phyloP scores from a whole-genome alignment of 2,888 invertebrate species.

The Protodeltote pygarga region DNA sequence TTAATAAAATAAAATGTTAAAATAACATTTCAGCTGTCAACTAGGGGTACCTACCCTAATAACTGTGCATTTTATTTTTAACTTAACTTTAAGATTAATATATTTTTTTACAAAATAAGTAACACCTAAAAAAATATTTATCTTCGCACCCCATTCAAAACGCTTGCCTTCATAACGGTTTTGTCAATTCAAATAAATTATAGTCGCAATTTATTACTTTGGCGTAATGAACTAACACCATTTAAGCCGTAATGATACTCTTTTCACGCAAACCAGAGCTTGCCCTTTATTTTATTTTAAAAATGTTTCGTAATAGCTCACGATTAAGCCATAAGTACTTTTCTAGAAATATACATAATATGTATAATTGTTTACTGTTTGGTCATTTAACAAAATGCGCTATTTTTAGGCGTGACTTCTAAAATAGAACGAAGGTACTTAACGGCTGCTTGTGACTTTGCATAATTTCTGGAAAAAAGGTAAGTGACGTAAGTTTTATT shows the following conservation, averaged over 20 bases:
- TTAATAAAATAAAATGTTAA: too few species aligned
- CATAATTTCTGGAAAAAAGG: too few species aligned
- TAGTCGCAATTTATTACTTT: constrained; percentile 51
- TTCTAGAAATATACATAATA: constrained; percentile 17
- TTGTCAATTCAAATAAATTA: constrained; percentile 39
- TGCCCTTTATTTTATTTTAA: constrained; percentile 56
- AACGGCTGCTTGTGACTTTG: too few species aligned
- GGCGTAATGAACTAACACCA: constrained; percentile 55
- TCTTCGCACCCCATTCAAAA: background rate
- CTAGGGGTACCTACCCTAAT: too few species aligned
- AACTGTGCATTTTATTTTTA: too few species aligned
- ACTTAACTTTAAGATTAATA: too few species aligned
- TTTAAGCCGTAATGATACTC: constrained; percentile 56
- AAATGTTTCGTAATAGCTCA: constrained; percentile 63
- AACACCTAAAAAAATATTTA: background rate
- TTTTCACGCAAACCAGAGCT: constrained; percentile 61
- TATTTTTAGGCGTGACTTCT: too few species aligned
- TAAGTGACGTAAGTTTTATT: too few species aligned
- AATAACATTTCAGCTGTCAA: too few species aligned
- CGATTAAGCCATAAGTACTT: constrained; percentile 65
- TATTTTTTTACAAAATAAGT: too few species aligned
- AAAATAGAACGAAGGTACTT: too few species aligned
- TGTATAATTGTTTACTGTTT: background rate
- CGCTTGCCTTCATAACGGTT: constrained; percentile 6
- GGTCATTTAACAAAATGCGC: background rate